Base-by-base conservation (phyloP, 2,113 vertebrate species). In the Talpa occidentalis region DNA sequence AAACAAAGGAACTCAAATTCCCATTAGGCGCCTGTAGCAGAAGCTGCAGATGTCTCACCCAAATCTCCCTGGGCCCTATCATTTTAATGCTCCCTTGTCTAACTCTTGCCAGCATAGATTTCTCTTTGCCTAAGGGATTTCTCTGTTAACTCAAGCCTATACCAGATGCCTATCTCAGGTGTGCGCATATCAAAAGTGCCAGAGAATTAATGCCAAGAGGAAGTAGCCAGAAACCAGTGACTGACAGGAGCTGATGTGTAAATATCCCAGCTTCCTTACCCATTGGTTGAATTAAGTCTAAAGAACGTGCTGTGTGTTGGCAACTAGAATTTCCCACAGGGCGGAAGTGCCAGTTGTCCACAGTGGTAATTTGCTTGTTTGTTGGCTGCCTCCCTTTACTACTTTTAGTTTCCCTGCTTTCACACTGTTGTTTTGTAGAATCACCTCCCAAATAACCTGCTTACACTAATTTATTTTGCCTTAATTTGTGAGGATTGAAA, bases 351-450 rank as follows among this genome's bases (percentile, higher is more conserved):
- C 62, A n/a, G 9, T 64, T 94, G 42, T 92, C 40, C 64, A 4
- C 7, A 0, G 17, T 44, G 30, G 37, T 26, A 37, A 52, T 66
- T 37, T 37, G 6, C 42, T 49, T 49, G 40, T 26, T 49, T 70
- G 60, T 80, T 86, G 52, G 59, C 37, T 44, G 4, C 49, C 42
- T 79, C 66, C 35, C 59, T 47, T 52, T 7, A 14, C 47, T 83
- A 2, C n/a, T n/a, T 87, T 70, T 64, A 9, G 60, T 76, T 93
- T 77, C n/a, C n/a, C 22, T 82, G 1, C 24, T 72, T 5, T 72
- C 42, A n/a, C 47, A 10, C 28, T 83, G 44, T 28, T 49, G 47
- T 88, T 97, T 87, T 87, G n/a, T 62, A 42, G 49, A 91, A 9
- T 90, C 35, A 32, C 52, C 73, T 84, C 49, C 52, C 49, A 90